Evolutionary conservation across 1,140 invertebrate genomes (phyloP).

Genomic region (Hestina assimilis): DNA sequence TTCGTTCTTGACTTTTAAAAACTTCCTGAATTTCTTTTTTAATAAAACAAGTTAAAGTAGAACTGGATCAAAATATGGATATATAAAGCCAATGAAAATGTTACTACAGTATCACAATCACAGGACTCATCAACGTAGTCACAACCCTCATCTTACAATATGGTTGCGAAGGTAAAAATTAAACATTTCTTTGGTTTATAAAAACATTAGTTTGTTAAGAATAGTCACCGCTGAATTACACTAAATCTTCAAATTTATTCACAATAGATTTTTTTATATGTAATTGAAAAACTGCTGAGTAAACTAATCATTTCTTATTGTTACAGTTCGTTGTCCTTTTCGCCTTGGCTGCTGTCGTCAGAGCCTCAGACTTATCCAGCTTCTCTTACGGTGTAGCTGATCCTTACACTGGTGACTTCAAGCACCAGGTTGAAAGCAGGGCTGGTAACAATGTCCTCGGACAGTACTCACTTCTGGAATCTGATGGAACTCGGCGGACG

Average conservation of each 20-base stretch:
- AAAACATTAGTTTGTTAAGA: too few relatives aligned
- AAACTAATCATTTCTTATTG: conserved; percentile 7
- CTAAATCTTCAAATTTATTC: too few relatives aligned
- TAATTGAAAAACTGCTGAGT: not conserved
- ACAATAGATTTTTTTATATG: not conserved
- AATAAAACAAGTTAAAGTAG: conserved; percentile 44
- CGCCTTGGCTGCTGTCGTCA: conserved; percentile 42
- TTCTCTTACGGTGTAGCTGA: conserved; percentile 71
- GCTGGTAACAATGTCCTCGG: conserved; percentile 79
- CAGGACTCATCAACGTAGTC: conserved; percentile 45
- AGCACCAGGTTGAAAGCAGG: conserved; percentile 69
- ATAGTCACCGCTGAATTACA: too few relatives aligned
- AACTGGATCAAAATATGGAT: conserved; percentile 52
- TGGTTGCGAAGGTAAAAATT: conserved; percentile 50
- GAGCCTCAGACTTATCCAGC: conserved; percentile 45
- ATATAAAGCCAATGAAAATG: conserved; percentile 39
- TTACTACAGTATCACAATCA: conserved; percentile 40
- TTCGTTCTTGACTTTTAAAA: conserved; percentile 63
- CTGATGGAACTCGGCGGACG: conserved; percentile 67
- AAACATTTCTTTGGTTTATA: not conserved
- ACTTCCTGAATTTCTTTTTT: conserved; percentile 66
- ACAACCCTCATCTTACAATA: conserved; percentile 41
- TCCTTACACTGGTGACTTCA: conserved; percentile 77
- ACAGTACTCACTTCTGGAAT: conserved; percentile 60
- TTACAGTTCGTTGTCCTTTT: conserved; percentile 51